Base-by-base conservation (phyloP, 2,888 invertebrate genomes). In the Tupiocoris notatus region DNA sequence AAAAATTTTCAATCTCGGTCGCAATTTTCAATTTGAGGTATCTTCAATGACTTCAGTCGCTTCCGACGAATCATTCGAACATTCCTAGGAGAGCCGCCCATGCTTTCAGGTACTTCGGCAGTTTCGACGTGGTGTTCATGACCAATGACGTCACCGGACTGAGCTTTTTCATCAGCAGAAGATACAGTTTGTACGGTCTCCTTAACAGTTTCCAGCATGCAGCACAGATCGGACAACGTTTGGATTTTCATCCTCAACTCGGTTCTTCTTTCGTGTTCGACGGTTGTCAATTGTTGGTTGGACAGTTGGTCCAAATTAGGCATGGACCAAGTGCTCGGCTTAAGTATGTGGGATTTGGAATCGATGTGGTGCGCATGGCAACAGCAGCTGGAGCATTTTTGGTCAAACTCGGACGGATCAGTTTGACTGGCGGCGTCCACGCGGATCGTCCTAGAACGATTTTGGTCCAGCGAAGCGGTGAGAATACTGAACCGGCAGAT, bases 401-500 rank as follows among this genome's bases (percentile, higher is more conserved):
- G 1, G 20, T 16, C 21, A n/a, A n/a, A n/a, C 1, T 1, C 16
- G 0, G 17, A 12, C 20, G 56, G 20, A 9, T 67, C 70, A 1
- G 70, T 70, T 24, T 70, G 70, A 17, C 18, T 59, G 20, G 58
- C 58, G 20, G 18, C 70, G 18, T 70, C 0, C n/a, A 39, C 39
- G 18, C 25, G 1, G 12, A 25, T 12, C 23, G 39, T 24, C 39
- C 9, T 39, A 39, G 65, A 1, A 39, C 39, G 17, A 63, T 25
- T 63, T 63, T 22, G 6, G n/a, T n/a, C n/a, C 12, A 12, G 6
- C 3, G 39, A 12, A 39, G 3, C 77, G 77, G 87, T 84, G 67
- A 91, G 83, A 66, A 91, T 96, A 85, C 98, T 96, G 79, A 97
- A 88, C 9, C 98, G 89, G 84, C 99, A 99, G 1, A 98, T 99